Evolutionary conservation across 1,140 invertebrate species (phyloP).

Genomic region (Pseudachorutes palmiensis): DNA sequence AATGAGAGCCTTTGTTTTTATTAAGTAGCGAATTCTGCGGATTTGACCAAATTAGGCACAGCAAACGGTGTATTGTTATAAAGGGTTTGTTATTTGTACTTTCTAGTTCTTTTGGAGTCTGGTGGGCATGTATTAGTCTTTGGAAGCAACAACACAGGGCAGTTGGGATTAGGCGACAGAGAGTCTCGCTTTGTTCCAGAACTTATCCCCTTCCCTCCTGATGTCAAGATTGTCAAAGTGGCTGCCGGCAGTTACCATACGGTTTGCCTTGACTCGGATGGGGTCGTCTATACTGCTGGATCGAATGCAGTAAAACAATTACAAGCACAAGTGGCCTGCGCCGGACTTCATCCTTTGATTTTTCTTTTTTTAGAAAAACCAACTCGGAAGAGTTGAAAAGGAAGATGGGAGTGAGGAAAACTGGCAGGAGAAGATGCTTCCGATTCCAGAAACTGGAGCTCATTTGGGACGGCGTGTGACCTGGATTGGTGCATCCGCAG

Average conservation of each 20-base stretch:
- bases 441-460: conserved; percentile 52
- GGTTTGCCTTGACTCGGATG: conserved; percentile 75
- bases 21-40: no score
- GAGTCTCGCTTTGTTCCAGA: conserved; percentile 63
- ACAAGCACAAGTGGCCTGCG: no score
- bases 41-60: no score
- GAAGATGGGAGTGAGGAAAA: conserved; percentile 21
- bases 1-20: no score
- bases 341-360: conserved; percentile 3
- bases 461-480: conserved; percentile 72
- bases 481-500: conserved; percentile 87
- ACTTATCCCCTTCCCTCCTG: conserved; percentile 61
- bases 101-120: conserved; percentile 55
- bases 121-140: conserved; percentile 81
- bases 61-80: no score
- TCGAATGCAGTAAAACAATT: conserved; percentile 61
- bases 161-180: conserved; percentile 81
- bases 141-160: conserved; percentile 85
- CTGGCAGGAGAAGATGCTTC: conserved; percentile 43
- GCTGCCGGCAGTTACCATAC: conserved; percentile 93
- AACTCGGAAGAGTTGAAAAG: conserved; percentile 57
- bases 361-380: conserved; percentile 61
- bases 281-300: conserved; percentile 90
- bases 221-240: conserved; percentile 55
- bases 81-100: no score